Percentiles rank a stretch among this genome's conserved stretches.
phyloP scores from a whole-genome alignment of 2,888 invertebrate genomes.

The Caenorhabditis sulstoni region DNA sequence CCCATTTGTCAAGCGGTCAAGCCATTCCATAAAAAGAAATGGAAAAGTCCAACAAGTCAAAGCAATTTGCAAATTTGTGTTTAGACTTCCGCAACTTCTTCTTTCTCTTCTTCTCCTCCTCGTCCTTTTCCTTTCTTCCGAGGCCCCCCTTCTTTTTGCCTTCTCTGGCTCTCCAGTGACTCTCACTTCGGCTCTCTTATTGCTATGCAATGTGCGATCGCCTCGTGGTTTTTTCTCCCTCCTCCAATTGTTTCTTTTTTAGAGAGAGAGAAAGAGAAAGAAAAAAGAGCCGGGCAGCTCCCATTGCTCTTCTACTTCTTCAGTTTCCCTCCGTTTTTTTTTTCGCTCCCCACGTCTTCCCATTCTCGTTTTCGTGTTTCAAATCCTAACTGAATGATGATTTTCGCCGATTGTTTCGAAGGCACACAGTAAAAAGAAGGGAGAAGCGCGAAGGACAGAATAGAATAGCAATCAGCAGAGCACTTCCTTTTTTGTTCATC shows the following conservation, averaged over 20 bases:
- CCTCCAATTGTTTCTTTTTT: conserved; percentile 45
- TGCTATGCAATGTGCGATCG: conserved; percentile 49
- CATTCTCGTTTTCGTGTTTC: not conserved
- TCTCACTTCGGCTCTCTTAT: conserved; percentile 40
- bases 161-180: conserved; percentile 19
- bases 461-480: conserved; percentile 50
- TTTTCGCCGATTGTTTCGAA: conserved; percentile 1
- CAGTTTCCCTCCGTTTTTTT: not conserved
- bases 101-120: conserved; percentile 12
- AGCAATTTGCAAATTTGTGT: conserved; percentile 48
- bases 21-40: not conserved
- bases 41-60: conserved; percentile 13
- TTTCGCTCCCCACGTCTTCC: not conserved
- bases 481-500: conserved; percentile 42
- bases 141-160: conserved; percentile 5
- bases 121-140: not conserved
- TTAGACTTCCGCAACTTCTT: conserved; percentile 50
- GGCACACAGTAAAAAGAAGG: not conserved
- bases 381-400: not conserved
- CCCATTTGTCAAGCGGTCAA: too few species aligned
- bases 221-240: conserved; percentile 17
- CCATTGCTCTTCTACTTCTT: conserved; percentile 8
- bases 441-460: conserved; percentile 12
- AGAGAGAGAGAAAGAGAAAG: not conserved
- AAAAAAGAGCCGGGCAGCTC: too few species aligned